Conservation (phyloP, 2,888 invertebrate species). For the Acanthoscelides obtectus region DNA sequence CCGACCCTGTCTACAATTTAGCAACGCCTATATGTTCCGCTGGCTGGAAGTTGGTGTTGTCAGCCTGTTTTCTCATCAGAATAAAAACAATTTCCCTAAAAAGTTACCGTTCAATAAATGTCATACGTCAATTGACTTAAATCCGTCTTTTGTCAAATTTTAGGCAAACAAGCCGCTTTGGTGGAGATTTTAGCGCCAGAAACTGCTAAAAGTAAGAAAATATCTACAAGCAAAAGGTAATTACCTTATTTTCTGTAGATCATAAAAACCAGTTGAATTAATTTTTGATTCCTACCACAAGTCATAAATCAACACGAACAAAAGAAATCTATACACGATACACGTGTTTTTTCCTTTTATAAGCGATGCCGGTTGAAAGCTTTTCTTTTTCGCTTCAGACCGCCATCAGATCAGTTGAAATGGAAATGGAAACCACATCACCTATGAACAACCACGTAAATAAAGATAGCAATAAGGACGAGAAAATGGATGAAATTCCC, state of each 20-base stretch:
- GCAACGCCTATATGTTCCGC: too few relatives aligned
- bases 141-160: background rate
- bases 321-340: background rate
- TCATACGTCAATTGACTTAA: background rate
- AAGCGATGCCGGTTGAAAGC: background rate
- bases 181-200: background rate
- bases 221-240: background rate
- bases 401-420: background rate
- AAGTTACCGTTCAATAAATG: too few relatives aligned
- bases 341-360: background rate
- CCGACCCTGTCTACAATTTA: too few relatives aligned
- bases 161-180: background rate
- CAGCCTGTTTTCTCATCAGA: too few relatives aligned
- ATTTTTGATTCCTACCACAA: background rate
- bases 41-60: too few relatives aligned
- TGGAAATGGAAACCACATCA: conserved; percentile 49
- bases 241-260: background rate
- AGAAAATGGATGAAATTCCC: conserved; percentile 52
- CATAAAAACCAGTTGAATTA: background rate
- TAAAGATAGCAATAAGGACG: conserved; percentile 26
- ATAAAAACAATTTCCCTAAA: too few relatives aligned
- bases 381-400: background rate
- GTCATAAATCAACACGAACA: background rate
- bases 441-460: conserved; percentile 34
- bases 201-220: background rate